Conservation (phyloP, 2,888 invertebrate species). For the Cheilosia impressa region DNA sequence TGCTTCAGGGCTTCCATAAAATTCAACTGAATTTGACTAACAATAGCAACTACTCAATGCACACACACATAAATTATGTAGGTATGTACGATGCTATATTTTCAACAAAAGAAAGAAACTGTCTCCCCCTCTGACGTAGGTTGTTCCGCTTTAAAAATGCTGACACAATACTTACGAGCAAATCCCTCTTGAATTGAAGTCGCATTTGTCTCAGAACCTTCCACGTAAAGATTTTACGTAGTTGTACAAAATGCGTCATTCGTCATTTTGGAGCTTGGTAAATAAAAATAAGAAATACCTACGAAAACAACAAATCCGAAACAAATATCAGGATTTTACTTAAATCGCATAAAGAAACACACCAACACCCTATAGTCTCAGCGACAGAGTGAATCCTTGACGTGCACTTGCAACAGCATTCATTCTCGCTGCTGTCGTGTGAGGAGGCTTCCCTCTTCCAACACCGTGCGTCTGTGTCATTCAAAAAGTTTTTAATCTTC, state of each 20-base stretch:
- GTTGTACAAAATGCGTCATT: constrained; percentile 55
- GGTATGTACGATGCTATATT: too few relatives aligned
- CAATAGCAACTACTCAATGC: too few relatives aligned
- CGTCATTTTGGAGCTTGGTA: constrained; percentile 51
- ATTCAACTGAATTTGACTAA: too few relatives aligned
- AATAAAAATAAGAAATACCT: background rate
- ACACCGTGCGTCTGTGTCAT: constrained; percentile 7
- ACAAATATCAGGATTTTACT: constrained; percentile 62
- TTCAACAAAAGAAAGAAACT: background rate
- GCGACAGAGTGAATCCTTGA: constrained; percentile 44
- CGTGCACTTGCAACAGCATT: constrained; percentile 43
- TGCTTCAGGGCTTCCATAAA: too few relatives aligned
- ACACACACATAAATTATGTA: too few relatives aligned
- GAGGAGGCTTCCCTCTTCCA: background rate
- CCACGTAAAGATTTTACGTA: background rate
- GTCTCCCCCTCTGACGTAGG: too few relatives aligned
- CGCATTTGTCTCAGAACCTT: constrained; percentile 35
- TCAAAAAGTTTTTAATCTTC: constrained; percentile 58
- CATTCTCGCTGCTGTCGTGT: constrained; percentile 12
- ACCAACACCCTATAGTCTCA: background rate
- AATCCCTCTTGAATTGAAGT: constrained; percentile 20
- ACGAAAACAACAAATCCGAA: constrained; percentile 15
- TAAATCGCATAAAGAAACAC: constrained; percentile 36
- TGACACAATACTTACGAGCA: background rate
- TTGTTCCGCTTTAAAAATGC: background rate